A percentile compares a stretch with the other conserved stretches of the same genome.
Conservation (phyloP, 2,888 invertebrate genomes). For the Ditylenchus weischeri region DNA sequence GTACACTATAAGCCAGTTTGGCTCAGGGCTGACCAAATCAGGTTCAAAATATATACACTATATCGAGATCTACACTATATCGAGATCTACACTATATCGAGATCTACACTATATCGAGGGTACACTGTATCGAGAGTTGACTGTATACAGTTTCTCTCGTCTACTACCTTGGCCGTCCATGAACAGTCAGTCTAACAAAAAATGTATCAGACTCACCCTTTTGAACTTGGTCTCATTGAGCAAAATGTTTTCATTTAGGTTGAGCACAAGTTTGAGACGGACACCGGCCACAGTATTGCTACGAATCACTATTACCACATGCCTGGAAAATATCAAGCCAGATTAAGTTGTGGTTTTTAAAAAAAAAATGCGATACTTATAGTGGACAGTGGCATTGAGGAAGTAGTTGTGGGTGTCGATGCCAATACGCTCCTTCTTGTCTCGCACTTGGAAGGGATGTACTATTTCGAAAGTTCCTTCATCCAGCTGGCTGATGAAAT, state of each 20-base stretch:
- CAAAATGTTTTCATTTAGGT: conserved; percentile 52
- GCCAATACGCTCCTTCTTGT: conserved; percentile 57
- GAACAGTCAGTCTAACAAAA: too few species aligned
- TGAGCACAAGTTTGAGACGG: conserved; percentile 50
- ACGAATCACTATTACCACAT: conserved; percentile 51
- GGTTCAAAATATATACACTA: too few species aligned
- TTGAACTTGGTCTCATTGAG: conserved; percentile 50
- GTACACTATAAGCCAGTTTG: too few species aligned
- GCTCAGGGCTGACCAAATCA: too few species aligned
- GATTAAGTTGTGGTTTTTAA: too few species aligned
- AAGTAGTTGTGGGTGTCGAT: conserved; percentile 61
- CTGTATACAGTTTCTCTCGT: too few species aligned
- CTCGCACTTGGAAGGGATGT: conserved; percentile 61
- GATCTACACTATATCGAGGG: too few species aligned
- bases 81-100: too few species aligned
- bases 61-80: too few species aligned
- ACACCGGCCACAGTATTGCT: conserved; percentile 38
- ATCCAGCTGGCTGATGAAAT: conserved; percentile 58
- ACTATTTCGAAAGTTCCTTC: conserved; percentile 60
- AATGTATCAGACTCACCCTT: conserved; percentile 34
- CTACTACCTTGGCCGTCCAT: too few species aligned
- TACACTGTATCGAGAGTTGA: too few species aligned
- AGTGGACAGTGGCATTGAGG: conserved; percentile 52
- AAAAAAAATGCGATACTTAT: conserved; percentile 20
- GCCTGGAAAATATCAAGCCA: conserved; percentile 9